Conservation (phyloP, 1,140 invertebrate species). For the Anastrepha ludens region DNA sequence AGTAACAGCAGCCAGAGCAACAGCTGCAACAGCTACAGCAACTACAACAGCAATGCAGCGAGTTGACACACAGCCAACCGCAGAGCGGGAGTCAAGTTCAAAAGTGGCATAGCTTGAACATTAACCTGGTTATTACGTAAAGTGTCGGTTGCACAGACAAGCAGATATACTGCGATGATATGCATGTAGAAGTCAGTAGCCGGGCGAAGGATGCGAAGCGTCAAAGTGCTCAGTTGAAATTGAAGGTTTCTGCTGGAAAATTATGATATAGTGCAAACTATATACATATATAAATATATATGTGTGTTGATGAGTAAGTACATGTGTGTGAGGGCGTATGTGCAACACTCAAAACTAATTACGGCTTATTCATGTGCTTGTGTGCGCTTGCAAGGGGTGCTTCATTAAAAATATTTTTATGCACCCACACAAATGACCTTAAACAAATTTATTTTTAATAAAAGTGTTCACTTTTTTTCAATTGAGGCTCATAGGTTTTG, state of each 20-base stretch:
- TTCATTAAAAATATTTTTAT: slow-evolving; percentile 10
- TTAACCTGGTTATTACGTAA: slow-evolving; percentile 38
- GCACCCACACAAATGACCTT: neutral
- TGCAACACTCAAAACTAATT: slow-evolving; percentile 37
- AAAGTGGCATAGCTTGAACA: slow-evolving; percentile 42
- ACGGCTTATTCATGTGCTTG: neutral
- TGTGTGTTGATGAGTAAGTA: neutral
- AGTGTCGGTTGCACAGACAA: slow-evolving; percentile 24
- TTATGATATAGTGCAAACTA: neutral
- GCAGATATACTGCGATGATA: neutral
- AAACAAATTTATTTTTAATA: neutral
- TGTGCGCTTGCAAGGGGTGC: neutral
- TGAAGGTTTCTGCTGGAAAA: neutral
- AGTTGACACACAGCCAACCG: neutral
- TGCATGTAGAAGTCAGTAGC: neutral
- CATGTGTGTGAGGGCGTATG: neutral
- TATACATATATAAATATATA: neutral
- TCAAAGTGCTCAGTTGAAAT: neutral
- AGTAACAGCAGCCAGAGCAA: slow-evolving; percentile 2
- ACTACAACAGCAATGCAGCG: neutral
- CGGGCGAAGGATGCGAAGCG: neutral
- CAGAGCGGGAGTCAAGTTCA: slow-evolving; percentile 28
- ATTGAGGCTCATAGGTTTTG: neutral
- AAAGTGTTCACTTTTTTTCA: neutral
- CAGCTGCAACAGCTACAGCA: neutral